Base-by-base conservation (phyloP, 2,113 vertebrate genomes). In the Drymodes brunneopygia region DNA sequence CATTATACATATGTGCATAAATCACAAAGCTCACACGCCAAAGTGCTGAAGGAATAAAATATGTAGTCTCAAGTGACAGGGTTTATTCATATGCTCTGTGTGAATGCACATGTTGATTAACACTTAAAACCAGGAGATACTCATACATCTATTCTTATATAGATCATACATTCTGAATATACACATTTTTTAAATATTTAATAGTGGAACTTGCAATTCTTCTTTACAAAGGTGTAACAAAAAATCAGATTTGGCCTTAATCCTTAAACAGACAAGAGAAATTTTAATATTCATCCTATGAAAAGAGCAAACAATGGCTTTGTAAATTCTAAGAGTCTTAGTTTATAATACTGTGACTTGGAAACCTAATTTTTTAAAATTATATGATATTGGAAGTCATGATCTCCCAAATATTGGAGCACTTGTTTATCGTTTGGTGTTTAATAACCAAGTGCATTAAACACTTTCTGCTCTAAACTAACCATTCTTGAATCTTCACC, bases 401-500 rank as follows among this genome's bases (percentile, higher is more conserved):
- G n/a, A 75, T 58, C 42, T n/a, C 56, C 48, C 56, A 92, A 90
- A 94, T 84, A 92, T 21, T 92, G 82, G 85, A 94, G 66, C 28
- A 36, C 62, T 91, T 91, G 58, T 92, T 95, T 94, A 87, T 66
- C 87, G 28, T 75, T 94, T 87, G 35, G 17, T 91, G n/a, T 84
- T 88, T 95, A 96, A 95, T 71, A 96, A 93, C 28, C 4, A 48
- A 93, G 31, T 50, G 28, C 50, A 80, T 77, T 36, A 86, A 88
- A 94, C 42, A 70, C 15, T 92, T 90, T 81, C 45, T 88, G 38
- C 35, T 94, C 70, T 92, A 96, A 93, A 93, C 96, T 85, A 94
- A 83, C 50, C 77, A 73, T 57, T 40, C 50, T 85, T 95, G 91
- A 88, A 88, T 71, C 36, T 48, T 86, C 33, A 77, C 54, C 89